Percentiles rank a stretch among this genome's conserved stretches.
phyloP scores from a whole-genome alignment of 2,113 vertebrate genomes.

The Phalacrocorax pelagicus region DNA sequence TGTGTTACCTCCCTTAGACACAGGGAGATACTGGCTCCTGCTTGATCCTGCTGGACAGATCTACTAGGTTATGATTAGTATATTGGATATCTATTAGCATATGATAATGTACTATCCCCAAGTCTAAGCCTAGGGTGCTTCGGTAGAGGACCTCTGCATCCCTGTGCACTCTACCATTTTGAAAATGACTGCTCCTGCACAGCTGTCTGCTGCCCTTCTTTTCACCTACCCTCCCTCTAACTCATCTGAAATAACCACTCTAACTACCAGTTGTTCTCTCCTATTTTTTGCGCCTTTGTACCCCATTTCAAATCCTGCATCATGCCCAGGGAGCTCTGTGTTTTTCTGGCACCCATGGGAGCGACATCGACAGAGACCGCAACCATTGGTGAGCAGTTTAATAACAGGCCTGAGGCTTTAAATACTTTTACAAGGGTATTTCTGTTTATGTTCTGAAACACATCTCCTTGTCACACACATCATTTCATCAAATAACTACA shows the following conservation, averaged over 20 bases:
- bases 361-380: neutral
- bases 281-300: neutral
- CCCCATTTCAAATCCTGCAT: neutral
- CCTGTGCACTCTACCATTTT: neutral
- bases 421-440: neutral
- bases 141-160: neutral
- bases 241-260: neutral
- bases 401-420: neutral
- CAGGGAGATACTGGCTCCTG: neutral
- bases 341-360: neutral
- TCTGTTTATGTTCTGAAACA: neutral
- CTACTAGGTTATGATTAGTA: neutral
- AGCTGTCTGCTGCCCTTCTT: neutral
- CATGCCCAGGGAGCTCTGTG: neutral
- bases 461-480: neutral
- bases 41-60: neutral
- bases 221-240: neutral
- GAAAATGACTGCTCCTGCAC: neutral
- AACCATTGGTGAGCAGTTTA: neutral
- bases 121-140: neutral
- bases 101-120: rapidly evolving
- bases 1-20: neutral
- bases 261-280: neutral
- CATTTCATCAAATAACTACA: neutral
- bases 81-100: neutral